Evolutionary conservation across 1,140 invertebrate species (phyloP).

Genomic region (Pogonomyrmex californicus): DNA sequence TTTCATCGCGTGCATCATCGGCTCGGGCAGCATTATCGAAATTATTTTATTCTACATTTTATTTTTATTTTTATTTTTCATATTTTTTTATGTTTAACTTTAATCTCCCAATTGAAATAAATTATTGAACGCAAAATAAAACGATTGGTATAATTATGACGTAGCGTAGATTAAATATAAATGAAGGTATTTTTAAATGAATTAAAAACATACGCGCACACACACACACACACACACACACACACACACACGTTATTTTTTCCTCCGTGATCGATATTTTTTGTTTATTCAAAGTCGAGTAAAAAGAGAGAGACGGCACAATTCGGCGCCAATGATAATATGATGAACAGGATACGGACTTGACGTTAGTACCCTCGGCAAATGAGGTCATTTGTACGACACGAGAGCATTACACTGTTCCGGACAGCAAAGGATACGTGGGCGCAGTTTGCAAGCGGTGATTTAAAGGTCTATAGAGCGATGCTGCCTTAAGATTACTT

Average conservation of each 20-base stretch:
- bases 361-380: conserved; percentile 74
- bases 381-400: conserved; percentile 79
- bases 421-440: conserved; percentile 24
- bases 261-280: neutral
- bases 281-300: neutral
- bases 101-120: neutral
- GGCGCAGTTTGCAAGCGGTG: conserved; percentile 70
- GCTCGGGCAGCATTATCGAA: conserved; percentile 19
- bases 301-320: neutral
- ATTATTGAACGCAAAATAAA: conserved; percentile 4
- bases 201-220: no score
- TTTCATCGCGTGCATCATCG: neutral
- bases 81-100: neutral
- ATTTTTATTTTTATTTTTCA: neutral
- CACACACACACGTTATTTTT: no score
- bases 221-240: no score
- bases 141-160: no score
- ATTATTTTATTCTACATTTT: conserved; percentile 1
- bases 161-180: neutral
- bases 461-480: conserved; percentile 80
- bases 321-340: neutral
- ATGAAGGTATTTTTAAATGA: neutral
- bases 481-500: conserved; percentile 79
- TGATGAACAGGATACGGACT: neutral
- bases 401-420: conserved; percentile 75